Conservation (phyloP, 2,113 vertebrate genomes). For the Phasianus colchicus region DNA sequence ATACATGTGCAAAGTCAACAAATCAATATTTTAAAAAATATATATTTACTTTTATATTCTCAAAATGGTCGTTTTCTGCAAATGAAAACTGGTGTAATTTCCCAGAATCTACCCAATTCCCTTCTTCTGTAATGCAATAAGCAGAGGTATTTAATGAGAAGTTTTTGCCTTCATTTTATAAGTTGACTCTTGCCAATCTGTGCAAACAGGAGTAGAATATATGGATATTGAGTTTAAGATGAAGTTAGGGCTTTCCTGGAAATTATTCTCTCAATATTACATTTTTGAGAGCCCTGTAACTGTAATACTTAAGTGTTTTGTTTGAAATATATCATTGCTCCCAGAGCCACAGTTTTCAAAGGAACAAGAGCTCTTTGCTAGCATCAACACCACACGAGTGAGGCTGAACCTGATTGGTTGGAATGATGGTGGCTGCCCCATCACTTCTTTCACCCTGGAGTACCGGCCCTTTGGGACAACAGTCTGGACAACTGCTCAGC, state of each 20-base stretch:
- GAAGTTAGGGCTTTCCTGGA: neutral
- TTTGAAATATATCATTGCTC: neutral
- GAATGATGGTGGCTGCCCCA: conserved; percentile 98
- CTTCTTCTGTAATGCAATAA: neutral
- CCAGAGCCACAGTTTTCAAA: conserved; percentile 98
- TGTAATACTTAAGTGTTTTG: neutral
- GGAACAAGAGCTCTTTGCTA: conserved; percentile 97
- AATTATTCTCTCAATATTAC: neutral
- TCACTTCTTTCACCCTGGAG: conserved; percentile 95
- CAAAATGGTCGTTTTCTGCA: neutral
- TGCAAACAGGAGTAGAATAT: neutral
- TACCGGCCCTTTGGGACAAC: conserved; percentile 91
- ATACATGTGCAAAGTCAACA: neutral
- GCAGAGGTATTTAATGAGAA: neutral
- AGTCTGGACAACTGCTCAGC: conserved; percentile 93
- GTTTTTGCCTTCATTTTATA: neutral
- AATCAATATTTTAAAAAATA: neutral
- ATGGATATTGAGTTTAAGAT: neutral
- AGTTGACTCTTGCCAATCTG: neutral
- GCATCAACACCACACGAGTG: conserved; percentile 93
- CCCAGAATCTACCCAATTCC: neutral
- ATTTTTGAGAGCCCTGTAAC: neutral
- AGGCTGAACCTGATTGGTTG: conserved; percentile 94
- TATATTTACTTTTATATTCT: neutral
- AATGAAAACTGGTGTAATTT: neutral